Base-by-base conservation (phyloP, 2,888 invertebrate species). In the Amiota minor region DNA sequence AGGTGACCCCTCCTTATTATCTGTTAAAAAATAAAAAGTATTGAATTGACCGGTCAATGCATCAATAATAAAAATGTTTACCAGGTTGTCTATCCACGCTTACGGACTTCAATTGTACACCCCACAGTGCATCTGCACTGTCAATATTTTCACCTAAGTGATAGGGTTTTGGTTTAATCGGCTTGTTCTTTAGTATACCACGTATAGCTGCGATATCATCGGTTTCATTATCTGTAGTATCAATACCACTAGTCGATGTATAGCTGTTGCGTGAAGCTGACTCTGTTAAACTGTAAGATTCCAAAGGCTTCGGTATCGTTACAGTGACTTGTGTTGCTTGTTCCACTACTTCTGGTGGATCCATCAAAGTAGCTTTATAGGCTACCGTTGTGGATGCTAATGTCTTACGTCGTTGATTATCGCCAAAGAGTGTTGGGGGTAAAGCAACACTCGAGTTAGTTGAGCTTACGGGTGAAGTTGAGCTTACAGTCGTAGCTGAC, bases 111-210 rank as follows among this genome's bases (percentile, higher is more conserved):
- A 92, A 81, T 56, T 90, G 90, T 9, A 92, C 89, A 16, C 91
- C 92, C 92, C 92, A 92, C 49, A 91, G 76, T 6, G 85, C 89
- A 73, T 89, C 89, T 10, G 88, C 80, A 56, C 83, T 88, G 74
- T 90, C 91, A 84, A 92, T 91, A 88, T 93, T 93, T 87, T 93
- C 93, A 70, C 94, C 94, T 82, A 94, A 90, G 86, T 94, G 93
- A 90, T 94, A 94, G 80, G 94, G 94, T 88, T 92, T 93, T 83
- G 94, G 94, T 87, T 94, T 94, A 59, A 93, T 91, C 68, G 94
- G 93, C 89, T 93, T 94, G 84, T 94, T 94, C 89, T 94, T 94
- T 83, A 94, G 90, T 89, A 94, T 94, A 82, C 94, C 93, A 81
- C 93, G 92, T 86, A 93, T 92, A 2, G 83, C 84, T 86, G 92